Conservation (phyloP, 2,888 invertebrate genomes). For the Mantis religiosa region DNA sequence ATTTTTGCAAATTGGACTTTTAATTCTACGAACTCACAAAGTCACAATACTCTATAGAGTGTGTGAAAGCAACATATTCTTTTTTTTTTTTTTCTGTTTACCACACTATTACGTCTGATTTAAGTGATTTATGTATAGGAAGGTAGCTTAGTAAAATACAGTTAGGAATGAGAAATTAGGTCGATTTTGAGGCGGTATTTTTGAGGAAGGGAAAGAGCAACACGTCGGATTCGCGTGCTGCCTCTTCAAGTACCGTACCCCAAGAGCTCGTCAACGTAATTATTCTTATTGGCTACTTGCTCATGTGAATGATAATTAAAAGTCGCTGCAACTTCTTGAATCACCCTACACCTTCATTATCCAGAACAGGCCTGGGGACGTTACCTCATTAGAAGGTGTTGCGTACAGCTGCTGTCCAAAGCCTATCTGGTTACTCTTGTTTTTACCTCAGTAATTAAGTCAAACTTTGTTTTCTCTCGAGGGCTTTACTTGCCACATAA, state of each 20-base stretch:
- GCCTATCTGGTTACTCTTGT: not conserved
- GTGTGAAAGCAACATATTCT: too few relatives aligned
- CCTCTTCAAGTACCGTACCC: not conserved
- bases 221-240: not conserved
- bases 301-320: conserved; percentile 6
- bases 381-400: conserved; percentile 3
- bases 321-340: not conserved
- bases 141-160: too few relatives aligned
- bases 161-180: too few relatives aligned
- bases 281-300: not conserved
- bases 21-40: too few relatives aligned
- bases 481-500: not conserved
- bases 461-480: not conserved
- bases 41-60: too few relatives aligned
- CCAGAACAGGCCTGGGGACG: not conserved
- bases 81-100: too few relatives aligned
- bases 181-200: too few relatives aligned
- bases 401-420: not conserved
- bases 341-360: conserved; percentile 16
- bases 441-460: not conserved
- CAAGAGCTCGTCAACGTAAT: not conserved
- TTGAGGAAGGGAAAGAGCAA: not conserved
- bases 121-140: too few relatives aligned
- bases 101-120: too few relatives aligned
- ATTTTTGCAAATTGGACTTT: too few relatives aligned